Conservation (phyloP, 2,113 vertebrate genomes). For the Xenus cinereus region DNA sequence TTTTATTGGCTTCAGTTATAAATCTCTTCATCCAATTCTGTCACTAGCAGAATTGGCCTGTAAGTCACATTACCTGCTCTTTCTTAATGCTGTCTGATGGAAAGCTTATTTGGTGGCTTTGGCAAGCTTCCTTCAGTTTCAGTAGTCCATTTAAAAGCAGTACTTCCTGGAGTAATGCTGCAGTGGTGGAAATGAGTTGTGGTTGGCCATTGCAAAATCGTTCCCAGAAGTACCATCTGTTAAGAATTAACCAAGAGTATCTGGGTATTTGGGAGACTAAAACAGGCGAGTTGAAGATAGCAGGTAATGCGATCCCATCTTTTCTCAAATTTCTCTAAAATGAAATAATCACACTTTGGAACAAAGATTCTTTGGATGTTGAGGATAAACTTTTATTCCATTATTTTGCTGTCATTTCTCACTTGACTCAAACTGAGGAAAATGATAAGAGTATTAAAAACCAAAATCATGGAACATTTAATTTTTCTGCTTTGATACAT, state of each 20-base stretch:
- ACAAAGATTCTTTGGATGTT: neutral
- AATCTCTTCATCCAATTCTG: neutral
- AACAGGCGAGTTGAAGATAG: neutral
- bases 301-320: neutral
- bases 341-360: neutral
- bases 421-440: neutral
- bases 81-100: neutral
- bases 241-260: constrained; percentile 6
- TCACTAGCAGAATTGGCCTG: neutral
- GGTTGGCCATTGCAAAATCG: neutral
- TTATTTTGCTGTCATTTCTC: neutral
- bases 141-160: neutral
- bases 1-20: neutral
- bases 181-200: neutral
- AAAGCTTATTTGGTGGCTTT: neutral
- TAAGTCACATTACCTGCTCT: neutral
- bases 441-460: neutral
- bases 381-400: neutral
- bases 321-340: neutral
- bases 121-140: neutral
- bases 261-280: neutral
- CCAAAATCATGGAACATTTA: neutral
- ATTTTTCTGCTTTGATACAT: neutral
- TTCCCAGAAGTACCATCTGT: constrained; percentile 36
- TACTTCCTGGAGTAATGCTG: neutral